phyloP scores from a whole-genome alignment of 2,888 invertebrate species.

The Masnerella sp. region DNA sequence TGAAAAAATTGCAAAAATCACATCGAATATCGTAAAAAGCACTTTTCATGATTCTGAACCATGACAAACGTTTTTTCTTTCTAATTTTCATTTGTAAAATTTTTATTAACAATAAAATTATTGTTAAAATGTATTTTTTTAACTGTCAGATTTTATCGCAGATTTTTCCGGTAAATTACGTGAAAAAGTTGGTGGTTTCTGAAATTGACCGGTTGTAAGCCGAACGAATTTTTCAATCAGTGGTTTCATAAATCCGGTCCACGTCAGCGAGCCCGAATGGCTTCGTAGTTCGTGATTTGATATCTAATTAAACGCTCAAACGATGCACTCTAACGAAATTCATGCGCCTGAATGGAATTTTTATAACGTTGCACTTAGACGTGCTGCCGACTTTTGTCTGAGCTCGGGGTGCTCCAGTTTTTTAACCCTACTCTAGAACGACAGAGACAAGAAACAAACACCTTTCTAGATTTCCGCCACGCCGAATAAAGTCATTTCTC shows the following conservation, averaged over 20 bases:
- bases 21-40: no score
- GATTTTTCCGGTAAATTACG: no score
- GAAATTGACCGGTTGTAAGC: no score
- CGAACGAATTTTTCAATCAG: background rate
- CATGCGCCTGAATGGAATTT: constrained; percentile 9
- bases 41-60: no score
- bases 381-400: constrained; percentile 29
- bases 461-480: constrained; percentile 26
- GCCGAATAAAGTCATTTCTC: constrained; percentile 24
- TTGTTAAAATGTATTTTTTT: no score
- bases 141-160: no score
- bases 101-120: no score
- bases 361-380: constrained; percentile 13
- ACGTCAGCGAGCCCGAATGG: constrained; percentile 3
- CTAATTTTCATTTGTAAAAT: no score
- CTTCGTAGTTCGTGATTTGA: background rate
- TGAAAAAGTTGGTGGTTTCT: no score
- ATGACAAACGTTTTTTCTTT: no score
- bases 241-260: background rate
- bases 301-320: constrained; percentile 18
- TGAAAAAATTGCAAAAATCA: no score
- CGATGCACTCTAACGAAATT: constrained; percentile 2
- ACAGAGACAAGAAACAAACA: constrained; percentile 32
- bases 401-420: constrained; percentile 32
- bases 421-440: constrained; percentile 35